Percentiles rank a stretch among this genome's conserved stretches.
These are phyloP conservation scores for Tachysurus fulvidraco DNA, from an alignment of 2,113 vertebrate species.

Conservation along the genomic window DNA sequence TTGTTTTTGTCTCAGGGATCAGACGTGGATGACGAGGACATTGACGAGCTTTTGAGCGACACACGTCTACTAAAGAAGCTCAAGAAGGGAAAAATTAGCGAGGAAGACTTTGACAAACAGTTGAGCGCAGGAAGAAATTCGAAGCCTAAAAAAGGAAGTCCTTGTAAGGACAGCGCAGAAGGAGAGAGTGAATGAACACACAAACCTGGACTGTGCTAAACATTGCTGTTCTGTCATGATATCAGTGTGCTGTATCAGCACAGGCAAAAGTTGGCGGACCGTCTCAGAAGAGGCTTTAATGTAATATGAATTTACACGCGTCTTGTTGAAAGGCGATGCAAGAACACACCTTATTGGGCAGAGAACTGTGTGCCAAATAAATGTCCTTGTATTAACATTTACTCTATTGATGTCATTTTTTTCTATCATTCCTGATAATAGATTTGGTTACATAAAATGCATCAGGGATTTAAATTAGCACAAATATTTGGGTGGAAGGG, in stretches of 20 bases:
- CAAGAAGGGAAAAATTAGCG: slow-evolving; percentile 87
- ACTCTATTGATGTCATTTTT: neutral
- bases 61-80: slow-evolving; percentile 89
- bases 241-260: slow-evolving; percentile 34
- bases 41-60: slow-evolving; percentile 87
- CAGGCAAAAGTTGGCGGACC: neutral
- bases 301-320: neutral
- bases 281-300: neutral
- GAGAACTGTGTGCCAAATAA: neutral
- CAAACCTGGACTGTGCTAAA: neutral
- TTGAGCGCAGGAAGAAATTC: slow-evolving; percentile 61
- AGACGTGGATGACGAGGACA: slow-evolving; percentile 82
- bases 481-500: neutral
- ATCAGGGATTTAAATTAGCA: neutral
- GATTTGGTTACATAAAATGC: neutral
- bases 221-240: neutral
- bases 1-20: slow-evolving; percentile 73
- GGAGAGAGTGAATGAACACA: slow-evolving; percentile 8
- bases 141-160: neutral
- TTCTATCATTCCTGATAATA: neutral
- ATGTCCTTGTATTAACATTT: neutral
- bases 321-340: neutral
- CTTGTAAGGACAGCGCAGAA: neutral
- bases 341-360: neutral
- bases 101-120: slow-evolving; percentile 88